A percentile compares a stretch with the other conserved stretches of the same genome.
Evolutionary conservation across 2,797 vertebrate genomes (phyloP).

Genomic region (Danio choprae): DNA sequence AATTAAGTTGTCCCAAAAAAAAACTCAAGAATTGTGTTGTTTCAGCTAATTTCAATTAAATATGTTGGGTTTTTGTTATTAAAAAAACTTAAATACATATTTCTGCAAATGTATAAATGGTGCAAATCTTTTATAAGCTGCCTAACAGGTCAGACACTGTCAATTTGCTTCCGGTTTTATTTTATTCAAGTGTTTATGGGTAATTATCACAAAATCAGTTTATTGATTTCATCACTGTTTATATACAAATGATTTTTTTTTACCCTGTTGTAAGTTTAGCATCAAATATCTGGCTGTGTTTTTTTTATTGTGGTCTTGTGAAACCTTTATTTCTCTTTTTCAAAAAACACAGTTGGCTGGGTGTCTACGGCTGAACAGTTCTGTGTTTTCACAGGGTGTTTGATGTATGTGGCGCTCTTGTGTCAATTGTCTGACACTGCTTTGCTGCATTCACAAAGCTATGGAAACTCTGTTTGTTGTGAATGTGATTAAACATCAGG

Average conservation of each 20-base stretch:
- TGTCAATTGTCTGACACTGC: constrained; percentile 42
- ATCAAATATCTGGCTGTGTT: constrained; percentile 1
- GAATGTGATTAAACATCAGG: no score
- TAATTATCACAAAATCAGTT: not conserved
- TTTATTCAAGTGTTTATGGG: not conserved
- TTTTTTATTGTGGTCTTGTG: constrained; percentile 14
- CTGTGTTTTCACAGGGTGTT: not conserved
- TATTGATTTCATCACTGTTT: not conserved
- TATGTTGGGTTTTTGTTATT: no score
- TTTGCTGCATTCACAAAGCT: constrained; percentile 46
- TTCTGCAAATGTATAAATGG: not conserved
- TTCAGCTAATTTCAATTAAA: no score
- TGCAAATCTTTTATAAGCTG: not conserved
- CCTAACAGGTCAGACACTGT: not conserved
- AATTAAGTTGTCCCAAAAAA: no score
- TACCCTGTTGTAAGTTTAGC: no score
- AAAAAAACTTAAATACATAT: no score
- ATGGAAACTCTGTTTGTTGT: constrained; percentile 1
- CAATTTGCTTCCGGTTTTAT: not conserved
- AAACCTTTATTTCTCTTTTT: not conserved
- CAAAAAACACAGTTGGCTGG: not conserved
- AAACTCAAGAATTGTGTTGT: no score
- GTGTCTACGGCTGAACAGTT: not conserved
- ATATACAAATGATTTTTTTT: not conserved
- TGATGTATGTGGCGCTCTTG: constrained; percentile 31